A percentile compares a stretch with the other conserved stretches of the same genome.
Evolutionary conservation across 2,888 invertebrate species (phyloP).

Genomic region (Phorcus lineatus): DNA sequence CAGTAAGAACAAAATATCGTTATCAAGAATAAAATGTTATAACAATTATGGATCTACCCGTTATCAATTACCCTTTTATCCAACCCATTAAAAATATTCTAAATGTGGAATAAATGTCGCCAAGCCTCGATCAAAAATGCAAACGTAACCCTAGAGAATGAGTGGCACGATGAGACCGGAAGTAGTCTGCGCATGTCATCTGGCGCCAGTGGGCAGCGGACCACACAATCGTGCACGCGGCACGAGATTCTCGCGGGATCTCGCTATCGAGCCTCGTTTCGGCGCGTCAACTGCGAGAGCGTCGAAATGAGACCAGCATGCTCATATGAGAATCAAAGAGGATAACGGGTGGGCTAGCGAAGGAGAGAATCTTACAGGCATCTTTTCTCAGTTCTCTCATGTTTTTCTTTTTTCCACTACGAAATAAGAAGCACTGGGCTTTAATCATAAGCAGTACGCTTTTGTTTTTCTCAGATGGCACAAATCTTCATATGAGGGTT

Average conservation of each 20-base stretch:
- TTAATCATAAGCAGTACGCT: slow-evolving; percentile 25
- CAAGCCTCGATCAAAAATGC: too few relatives aligned
- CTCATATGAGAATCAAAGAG: slow-evolving; percentile 17
- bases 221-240: not conserved
- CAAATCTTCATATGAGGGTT: not conserved
- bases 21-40: too few relatives aligned
- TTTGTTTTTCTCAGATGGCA: slow-evolving; percentile 3
- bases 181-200: not conserved
- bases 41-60: too few relatives aligned
- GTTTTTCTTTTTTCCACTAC: slow-evolving; percentile 20
- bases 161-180: not conserved
- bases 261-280: not conserved
- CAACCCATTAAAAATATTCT: too few relatives aligned
- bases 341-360: slow-evolving; percentile 7
- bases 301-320: not conserved
- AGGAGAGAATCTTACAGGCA: not conserved
- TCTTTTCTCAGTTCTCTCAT: slow-evolving; percentile 11
- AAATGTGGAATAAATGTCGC: too few relatives aligned
- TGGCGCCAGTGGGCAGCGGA: not conserved
- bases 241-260: not conserved
- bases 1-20: too few relatives aligned
- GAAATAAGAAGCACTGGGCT: slow-evolving; percentile 6
- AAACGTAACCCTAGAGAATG: too few relatives aligned
- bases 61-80: too few relatives aligned
- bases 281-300: not conserved